Evolutionary conservation across 2,888 invertebrate species (phyloP).

Genomic region (Scrobipalpa costella): DNA sequence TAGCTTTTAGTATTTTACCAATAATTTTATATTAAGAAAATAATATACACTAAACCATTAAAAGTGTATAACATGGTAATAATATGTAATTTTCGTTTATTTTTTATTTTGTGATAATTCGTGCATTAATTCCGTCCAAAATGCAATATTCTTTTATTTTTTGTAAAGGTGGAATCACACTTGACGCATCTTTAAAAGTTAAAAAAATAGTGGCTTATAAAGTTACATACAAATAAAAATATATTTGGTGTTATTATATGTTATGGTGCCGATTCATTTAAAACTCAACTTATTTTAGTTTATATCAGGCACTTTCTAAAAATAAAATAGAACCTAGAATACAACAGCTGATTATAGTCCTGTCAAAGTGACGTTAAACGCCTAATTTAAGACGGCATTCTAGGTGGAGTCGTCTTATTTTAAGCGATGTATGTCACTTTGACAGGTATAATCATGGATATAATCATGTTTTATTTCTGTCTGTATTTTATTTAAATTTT

Average conservation of each 20-base stretch:
- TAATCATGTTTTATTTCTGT: too few relatives aligned
- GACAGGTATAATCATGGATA: too few relatives aligned
- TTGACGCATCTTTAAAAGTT: neutral
- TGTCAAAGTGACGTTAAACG: too few relatives aligned
- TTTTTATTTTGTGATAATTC: conserved; percentile 66
- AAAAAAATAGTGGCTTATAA: neutral
- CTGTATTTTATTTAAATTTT: too few relatives aligned
- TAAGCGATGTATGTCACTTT: too few relatives aligned
- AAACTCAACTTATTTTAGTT: too few relatives aligned
- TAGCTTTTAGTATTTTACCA: conserved; percentile 57
- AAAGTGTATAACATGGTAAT: neutral
- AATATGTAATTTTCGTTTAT: neutral
- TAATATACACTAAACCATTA: neutral
- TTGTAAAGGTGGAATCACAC: conserved; percentile 18
- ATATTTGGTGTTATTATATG: too few relatives aligned
- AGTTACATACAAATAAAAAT: neutral
- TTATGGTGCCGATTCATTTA: too few relatives aligned
- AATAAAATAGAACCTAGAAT: neutral
- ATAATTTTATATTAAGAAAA: conserved; percentile 46
- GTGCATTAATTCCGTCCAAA: conserved; percentile 55
- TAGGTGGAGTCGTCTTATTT: too few relatives aligned
- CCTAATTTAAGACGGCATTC: too few relatives aligned
- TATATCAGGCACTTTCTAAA: too few relatives aligned
- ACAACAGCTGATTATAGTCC: too few relatives aligned
- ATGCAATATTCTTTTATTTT: conserved; percentile 28